Conservation (phyloP, 2,888 invertebrate genomes). For the Urechis unicinctus region DNA sequence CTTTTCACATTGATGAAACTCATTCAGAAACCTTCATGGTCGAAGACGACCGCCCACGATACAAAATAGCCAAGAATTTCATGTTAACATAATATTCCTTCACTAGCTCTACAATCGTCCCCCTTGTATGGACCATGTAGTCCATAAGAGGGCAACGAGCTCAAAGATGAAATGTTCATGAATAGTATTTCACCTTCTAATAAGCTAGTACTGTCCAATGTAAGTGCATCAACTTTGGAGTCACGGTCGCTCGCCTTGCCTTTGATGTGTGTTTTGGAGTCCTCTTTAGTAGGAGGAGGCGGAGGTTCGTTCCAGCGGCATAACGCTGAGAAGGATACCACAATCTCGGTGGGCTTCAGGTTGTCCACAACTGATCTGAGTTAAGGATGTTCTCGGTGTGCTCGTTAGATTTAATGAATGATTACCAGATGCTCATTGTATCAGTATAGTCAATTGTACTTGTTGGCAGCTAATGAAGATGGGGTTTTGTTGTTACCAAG, state of each 20-base stretch:
- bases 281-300: slow-evolving; percentile 31
- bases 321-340: slow-evolving; percentile 43
- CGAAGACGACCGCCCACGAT: no score
- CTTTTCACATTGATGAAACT: no score
- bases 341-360: slow-evolving; percentile 45
- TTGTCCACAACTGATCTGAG: slow-evolving; percentile 44
- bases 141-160: no score
- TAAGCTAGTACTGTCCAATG: slow-evolving; percentile 33
- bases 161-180: no score
- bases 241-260: slow-evolving; percentile 22
- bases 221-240: slow-evolving; percentile 35
- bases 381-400: slow-evolving; percentile 8
- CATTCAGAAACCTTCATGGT: no score
- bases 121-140: no score
- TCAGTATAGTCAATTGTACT: no score
- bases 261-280: slow-evolving; percentile 30
- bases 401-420: background rate
- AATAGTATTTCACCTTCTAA: slow-evolving; percentile 26
- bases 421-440: no score
- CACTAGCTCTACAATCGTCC: no score
- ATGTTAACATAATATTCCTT: no score
- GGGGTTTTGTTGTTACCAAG: slow-evolving; percentile 26
- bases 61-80: no score
- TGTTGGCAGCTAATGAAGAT: no score
- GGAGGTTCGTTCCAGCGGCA: slow-evolving; percentile 46